These are phyloP conservation scores for Probosciger aterrimus DNA, from an alignment of 2,113 vertebrate species.

Conservation along the genomic window DNA sequence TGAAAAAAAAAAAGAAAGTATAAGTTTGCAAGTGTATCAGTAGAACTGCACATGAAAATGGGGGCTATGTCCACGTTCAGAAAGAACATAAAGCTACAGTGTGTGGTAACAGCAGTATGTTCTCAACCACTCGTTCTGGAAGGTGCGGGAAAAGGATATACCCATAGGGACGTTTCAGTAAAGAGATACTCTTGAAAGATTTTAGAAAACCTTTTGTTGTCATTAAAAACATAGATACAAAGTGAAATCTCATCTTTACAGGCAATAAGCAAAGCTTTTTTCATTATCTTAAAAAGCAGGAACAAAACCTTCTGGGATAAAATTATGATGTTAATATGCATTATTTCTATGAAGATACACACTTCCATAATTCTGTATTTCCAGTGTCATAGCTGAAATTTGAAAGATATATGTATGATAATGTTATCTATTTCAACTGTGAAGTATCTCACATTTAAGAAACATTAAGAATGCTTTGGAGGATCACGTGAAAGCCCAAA, in stretches of 20 bases:
- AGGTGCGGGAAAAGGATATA: neutral
- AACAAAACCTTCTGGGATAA: neutral
- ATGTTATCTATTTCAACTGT: neutral
- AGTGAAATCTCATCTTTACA: neutral
- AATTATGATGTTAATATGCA: neutral
- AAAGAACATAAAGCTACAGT: neutral
- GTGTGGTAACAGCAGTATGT: neutral
- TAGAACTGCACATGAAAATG: neutral
- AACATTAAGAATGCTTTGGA: neutral
- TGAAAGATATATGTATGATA: neutral
- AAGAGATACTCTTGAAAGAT: neutral
- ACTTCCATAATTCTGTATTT: neutral
- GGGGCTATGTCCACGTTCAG: neutral
- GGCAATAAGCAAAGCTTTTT: neutral
- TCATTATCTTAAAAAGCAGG: fast-evolving
- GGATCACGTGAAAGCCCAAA: neutral
- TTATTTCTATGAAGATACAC: neutral
- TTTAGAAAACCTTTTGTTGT: neutral
- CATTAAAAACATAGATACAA: neutral
- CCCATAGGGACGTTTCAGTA: neutral
- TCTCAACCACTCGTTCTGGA: neutral
- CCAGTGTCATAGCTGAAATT: neutral
- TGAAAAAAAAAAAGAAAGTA: neutral
- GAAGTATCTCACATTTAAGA: neutral
- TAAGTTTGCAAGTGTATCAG: neutral